Conservation (phyloP, 2,113 vertebrate genomes). For the Malurus cyaneus region DNA sequence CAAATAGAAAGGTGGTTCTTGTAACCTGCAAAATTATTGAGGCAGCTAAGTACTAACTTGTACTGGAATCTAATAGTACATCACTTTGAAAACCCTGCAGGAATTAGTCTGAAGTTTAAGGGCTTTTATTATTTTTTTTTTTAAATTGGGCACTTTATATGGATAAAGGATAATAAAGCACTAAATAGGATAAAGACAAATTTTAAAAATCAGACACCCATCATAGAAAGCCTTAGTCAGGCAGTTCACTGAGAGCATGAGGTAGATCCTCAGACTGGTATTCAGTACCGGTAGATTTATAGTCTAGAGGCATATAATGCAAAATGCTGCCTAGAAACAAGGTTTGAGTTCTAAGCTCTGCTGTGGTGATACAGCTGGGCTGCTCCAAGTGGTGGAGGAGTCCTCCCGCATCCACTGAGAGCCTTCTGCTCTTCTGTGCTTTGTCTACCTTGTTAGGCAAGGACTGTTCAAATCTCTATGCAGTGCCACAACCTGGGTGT, state of each 20-base stretch:
- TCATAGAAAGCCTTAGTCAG: neutral
- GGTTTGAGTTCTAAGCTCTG: neutral
- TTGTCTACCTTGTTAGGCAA: neutral
- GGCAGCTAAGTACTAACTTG: neutral
- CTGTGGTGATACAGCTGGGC: neutral
- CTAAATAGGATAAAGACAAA: neutral
- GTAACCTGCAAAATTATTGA: neutral
- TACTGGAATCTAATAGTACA: neutral
- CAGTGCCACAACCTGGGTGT: neutral
- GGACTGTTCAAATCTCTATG: neutral
- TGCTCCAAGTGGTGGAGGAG: neutral
- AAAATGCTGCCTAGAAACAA: neutral
- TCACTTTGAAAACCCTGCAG: neutral
- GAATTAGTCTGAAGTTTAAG: neutral
- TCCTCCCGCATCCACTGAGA: neutral
- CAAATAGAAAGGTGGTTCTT: neutral
- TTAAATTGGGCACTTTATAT: neutral
- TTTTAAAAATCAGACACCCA: neutral
- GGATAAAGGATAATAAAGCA: too few relatives aligned
- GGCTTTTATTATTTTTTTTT: neutral
- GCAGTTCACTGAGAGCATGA: neutral
- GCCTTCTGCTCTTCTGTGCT: neutral
- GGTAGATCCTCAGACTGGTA: neutral
- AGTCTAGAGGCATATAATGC: neutral
- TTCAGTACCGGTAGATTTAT: neutral